Percentiles rank a stretch among this genome's conserved stretches.
These are phyloP conservation scores for Eustalomyia histrio DNA, from an alignment of 2,888 invertebrate genomes.

Conservation along the genomic window DNA sequence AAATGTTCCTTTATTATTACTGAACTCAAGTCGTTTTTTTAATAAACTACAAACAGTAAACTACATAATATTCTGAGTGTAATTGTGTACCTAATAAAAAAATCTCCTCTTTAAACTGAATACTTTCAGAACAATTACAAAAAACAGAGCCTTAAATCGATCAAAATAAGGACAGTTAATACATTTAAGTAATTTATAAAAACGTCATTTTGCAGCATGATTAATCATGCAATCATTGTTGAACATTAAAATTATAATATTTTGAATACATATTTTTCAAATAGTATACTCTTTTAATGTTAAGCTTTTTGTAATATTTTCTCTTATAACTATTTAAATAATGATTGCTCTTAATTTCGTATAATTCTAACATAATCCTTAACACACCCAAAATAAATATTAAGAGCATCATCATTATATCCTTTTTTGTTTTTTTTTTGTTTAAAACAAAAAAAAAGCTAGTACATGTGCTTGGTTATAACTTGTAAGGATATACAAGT, in stretches of 20 bases:
- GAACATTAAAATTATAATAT: neutral
- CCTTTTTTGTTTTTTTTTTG: neutral
- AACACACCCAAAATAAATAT: conserved; percentile 15
- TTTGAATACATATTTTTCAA: neutral
- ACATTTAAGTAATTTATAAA: neutral
- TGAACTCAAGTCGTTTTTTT: no score
- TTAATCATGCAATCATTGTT: neutral
- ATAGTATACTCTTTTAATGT: neutral
- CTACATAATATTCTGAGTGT: no score
- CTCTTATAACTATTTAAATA: neutral
- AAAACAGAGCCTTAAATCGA: no score
- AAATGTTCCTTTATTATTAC: no score
- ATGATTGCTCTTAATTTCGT: neutral
- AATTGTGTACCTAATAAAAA: no score
- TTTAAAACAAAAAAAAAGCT: no score
- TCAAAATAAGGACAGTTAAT: neutral
- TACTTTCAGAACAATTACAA: no score
- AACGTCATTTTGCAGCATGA: neutral
- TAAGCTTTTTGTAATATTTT: neutral
- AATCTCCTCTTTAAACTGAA: no score
- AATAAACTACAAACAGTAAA: no score
- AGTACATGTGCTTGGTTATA: conserved; percentile 23
- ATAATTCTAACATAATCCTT: neutral
- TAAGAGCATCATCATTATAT: conserved; percentile 1
- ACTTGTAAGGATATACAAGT: neutral